Evolutionary conservation across 2,888 invertebrate genomes (phyloP).

Genomic region (Apoderus coryli): DNA sequence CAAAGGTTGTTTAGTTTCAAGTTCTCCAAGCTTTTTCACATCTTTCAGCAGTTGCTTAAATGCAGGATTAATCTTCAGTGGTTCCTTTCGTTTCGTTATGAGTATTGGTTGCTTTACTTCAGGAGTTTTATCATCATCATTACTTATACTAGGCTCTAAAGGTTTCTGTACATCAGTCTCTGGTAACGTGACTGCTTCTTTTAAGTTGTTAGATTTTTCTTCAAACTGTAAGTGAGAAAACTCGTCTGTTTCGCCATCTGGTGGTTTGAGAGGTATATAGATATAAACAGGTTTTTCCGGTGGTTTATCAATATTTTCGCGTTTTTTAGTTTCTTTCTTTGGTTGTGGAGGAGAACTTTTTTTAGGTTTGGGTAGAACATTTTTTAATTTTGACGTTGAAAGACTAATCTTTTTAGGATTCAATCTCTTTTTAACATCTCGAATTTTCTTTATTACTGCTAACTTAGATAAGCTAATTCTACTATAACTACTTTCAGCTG

Average conservation of each 20-base stretch:
- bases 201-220: too few relatives aligned
- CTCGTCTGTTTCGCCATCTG: constrained; percentile 29
- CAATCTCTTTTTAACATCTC: constrained; percentile 27
- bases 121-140: constrained; percentile 1
- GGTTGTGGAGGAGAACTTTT: constrained; percentile 22
- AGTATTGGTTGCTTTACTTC: too few relatives aligned
- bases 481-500: constrained; percentile 24
- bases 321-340: constrained; percentile 17
- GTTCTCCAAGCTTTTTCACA: constrained; percentile 12
- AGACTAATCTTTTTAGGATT: constrained; percentile 23
- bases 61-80: constrained; percentile 15
- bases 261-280: constrained; percentile 31
- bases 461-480: constrained; percentile 22
- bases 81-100: constrained; percentile 10
- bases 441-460: constrained; percentile 23
- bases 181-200: constrained; percentile 9
- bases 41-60: constrained; percentile 14
- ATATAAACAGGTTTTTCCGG: constrained; percentile 29
- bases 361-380: constrained; percentile 16
- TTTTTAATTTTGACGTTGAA: constrained; percentile 21
- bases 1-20: constrained; percentile 8
- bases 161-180: constrained; percentile 4
- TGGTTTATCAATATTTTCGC: constrained; percentile 12
- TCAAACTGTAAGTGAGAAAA: constrained; percentile 29
- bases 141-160: neutral